Base-by-base conservation (phyloP, 2,113 vertebrate genomes). In the Rhagologus leucostigma region DNA sequence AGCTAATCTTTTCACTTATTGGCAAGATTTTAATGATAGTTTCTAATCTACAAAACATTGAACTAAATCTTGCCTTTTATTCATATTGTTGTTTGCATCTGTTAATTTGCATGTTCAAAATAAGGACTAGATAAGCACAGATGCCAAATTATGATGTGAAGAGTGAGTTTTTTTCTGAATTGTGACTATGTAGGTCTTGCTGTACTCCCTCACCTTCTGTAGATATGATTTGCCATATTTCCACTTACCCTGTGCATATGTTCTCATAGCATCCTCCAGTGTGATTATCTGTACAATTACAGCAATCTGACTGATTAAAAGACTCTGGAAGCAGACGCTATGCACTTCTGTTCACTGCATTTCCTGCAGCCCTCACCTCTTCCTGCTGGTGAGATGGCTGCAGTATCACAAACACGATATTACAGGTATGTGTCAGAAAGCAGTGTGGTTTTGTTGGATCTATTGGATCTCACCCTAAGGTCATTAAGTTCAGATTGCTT, bases 1-100 rank as follows among this genome's bases (percentile, higher is more conserved):
- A 71, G 47, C 32, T 90, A 75, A 75, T 95, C 30, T 87, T 93
- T 90, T 89, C 52, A 53, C 70, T 89, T 89, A 7, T 52, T 67
- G 69, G 20, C 10, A 89, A 81, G 47, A 91, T 89, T 89, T 92
- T 89, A 84, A 84, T 91, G 68, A 78, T 27, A 35, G 47, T 50
- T 88, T 46, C 16, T 84, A 84, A 82, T 95, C 65, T 92, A 56
- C 41, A 68, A 75, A 84, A 32, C n/a, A 59, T 29, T 92, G 65
- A 95, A 84, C 59, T 89, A 64, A 79, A 65, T 91, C 49, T 89
- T 87, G 39, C 35, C 73, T 93, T 89, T 95, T 87, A 63, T 76
- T 87, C 70, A 10, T 76, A 73, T 56, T 84, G 50, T 76, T 85
- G n/a, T 75, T 92, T 64, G 39, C 88, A 90, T 94, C 95, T 95